Evolutionary conservation across 2,797 vertebrate species (phyloP).

Genomic region (Chelmon rostratus): DNA sequence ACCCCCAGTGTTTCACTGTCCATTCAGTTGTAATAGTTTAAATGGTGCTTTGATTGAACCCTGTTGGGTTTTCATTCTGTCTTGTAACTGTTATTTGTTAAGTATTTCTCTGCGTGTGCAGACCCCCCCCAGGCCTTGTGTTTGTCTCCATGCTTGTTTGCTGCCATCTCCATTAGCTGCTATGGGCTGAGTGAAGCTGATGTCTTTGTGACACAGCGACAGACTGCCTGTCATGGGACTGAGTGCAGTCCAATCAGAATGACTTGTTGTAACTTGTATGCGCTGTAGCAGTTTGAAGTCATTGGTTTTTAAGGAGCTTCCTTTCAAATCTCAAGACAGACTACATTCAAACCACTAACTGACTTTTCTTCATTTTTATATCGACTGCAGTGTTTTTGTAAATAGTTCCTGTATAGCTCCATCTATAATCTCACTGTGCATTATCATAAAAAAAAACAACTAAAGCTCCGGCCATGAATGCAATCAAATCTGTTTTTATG

Average conservation of each 20-base stretch:
- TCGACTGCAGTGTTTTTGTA: conserved; percentile 65
- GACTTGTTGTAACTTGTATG: conserved; percentile 15
- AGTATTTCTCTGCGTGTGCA: conserved; percentile 57
- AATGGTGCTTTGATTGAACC: conserved; percentile 76
- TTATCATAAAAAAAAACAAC: conserved; percentile 37
- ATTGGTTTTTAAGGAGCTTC: conserved; percentile 47
- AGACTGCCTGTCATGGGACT: conserved; percentile 20
- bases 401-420: conserved; percentile 72
- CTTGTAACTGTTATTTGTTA: conserved; percentile 89
- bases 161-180: conserved; percentile 68
- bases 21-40: conserved; percentile 53
- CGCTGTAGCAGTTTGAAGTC: conserved; percentile 66
- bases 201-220: conserved; percentile 16
- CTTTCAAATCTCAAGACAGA: conserved; percentile 31
- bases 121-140: conserved; percentile 14
- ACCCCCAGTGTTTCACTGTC: conserved; percentile 62
- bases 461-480: conserved; percentile 46
- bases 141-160: conserved; percentile 56
- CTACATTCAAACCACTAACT: conserved; percentile 64
- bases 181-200: conserved; percentile 55
- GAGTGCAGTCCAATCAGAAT: conserved; percentile 27
- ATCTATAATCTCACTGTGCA: conserved; percentile 63
- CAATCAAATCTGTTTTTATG: conserved; percentile 36
- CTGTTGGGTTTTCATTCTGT: conserved; percentile 78
- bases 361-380: conserved; percentile 60